Conservation (phyloP, 2,888 invertebrate genomes). For the Sinohyriopsis cumingii region DNA sequence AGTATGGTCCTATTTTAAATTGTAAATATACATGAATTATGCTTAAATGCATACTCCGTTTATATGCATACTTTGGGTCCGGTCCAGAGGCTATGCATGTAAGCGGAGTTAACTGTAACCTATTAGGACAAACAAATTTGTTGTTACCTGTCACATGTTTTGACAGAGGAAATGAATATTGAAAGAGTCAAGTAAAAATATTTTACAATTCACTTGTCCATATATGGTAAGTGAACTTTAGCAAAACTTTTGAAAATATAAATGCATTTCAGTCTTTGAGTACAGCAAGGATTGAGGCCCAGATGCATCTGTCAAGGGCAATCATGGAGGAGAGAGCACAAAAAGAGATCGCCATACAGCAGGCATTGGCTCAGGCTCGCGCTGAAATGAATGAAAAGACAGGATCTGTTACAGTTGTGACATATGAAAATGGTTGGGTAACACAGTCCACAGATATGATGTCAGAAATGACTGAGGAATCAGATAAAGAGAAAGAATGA, state of each 20-base stretch:
- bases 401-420: conserved; percentile 59
- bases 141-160: too few species aligned
- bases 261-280: conserved; percentile 61
- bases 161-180: not conserved
- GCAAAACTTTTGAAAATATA: not conserved
- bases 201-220: not conserved
- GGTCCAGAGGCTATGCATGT: too few species aligned
- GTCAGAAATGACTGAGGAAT: conserved; percentile 40
- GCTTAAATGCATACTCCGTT: too few species aligned
- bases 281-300: conserved; percentile 66
- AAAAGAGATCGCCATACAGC: conserved; percentile 69
- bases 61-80: too few species aligned
- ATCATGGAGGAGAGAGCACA: conserved; percentile 68
- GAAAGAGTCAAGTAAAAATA: not conserved
- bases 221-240: not conserved
- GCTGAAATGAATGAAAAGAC: conserved; percentile 65
- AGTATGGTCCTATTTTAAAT: too few species aligned
- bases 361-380: conserved; percentile 64
- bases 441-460: conserved; percentile 13
- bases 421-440: conserved; percentile 32
- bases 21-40: too few species aligned
- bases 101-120: too few species aligned
- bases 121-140: too few species aligned
- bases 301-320: conserved; percentile 65
- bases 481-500: conserved; percentile 45